Evolutionary conservation across 2,888 invertebrate genomes (phyloP).

Genomic region (Tenthredo notha): DNA sequence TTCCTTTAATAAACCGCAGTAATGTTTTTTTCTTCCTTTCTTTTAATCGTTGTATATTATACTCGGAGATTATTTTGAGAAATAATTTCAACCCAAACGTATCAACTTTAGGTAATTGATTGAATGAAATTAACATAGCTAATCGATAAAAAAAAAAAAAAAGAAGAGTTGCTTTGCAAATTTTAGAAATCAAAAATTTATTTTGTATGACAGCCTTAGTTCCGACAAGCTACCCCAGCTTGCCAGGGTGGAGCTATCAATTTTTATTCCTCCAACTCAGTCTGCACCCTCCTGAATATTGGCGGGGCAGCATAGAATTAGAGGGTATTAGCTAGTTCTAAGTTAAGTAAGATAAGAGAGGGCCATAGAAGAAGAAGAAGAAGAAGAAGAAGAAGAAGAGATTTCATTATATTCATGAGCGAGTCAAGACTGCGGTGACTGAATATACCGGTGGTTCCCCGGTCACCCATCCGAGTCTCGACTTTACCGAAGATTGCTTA

Average conservation of each 20-base stretch:
- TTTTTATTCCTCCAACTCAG: slow-evolving; percentile 56
- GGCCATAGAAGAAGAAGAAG: slow-evolving; percentile 55
- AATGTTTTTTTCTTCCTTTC: background rate
- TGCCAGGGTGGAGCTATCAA: slow-evolving; percentile 60
- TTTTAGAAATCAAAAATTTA: slow-evolving; percentile 30
- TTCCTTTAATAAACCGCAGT: background rate
- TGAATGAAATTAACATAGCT: too few relatives aligned
- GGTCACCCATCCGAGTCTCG: slow-evolving; percentile 56
- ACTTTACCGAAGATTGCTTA: background rate
- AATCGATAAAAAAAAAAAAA: background rate
- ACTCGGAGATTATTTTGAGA: background rate
- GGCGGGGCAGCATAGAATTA: slow-evolving; percentile 25
- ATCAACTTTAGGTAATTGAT: too few relatives aligned
- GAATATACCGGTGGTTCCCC: background rate
- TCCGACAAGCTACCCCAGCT: slow-evolving; percentile 56
- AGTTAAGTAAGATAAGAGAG: slow-evolving; percentile 58
- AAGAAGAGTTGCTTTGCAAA: background rate
- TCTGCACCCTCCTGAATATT: slow-evolving; percentile 53
- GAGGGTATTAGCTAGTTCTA: slow-evolving; percentile 6
- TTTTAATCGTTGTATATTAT: background rate
- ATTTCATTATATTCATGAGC: slow-evolving; percentile 12
- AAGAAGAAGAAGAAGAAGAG: background rate
- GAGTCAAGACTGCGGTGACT: background rate
- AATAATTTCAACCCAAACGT: background rate
- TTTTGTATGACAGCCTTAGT: slow-evolving; percentile 59